Evolutionary conservation across 2,113 vertebrate genomes (phyloP).

Genomic region (Syngnathus floridae): DNA sequence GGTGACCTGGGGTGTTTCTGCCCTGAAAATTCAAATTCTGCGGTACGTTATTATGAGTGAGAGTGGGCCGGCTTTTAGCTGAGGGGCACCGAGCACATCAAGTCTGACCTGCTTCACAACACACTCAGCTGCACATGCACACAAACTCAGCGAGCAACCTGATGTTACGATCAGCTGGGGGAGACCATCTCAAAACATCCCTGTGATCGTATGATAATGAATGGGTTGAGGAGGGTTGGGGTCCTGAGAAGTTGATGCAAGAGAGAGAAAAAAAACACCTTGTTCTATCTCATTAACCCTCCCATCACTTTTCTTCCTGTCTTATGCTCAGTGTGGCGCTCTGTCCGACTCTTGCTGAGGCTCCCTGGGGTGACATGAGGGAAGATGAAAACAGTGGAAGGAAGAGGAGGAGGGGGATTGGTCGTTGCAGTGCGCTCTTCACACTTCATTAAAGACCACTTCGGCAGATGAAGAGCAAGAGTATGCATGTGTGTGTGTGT

Average conservation of each 20-base stretch:
- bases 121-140: conserved; percentile 16
- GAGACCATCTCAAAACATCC: conserved; percentile 32
- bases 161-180: conserved; percentile 14
- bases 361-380: conserved; percentile 26
- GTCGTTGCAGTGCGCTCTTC: conserved; percentile 49
- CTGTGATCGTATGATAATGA: conserved; percentile 46
- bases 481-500: conserved; percentile 12
- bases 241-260: conserved; percentile 5
- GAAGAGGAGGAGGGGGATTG: conserved; percentile 20
- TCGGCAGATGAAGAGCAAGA: conserved; percentile 54
- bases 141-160: conserved; percentile 3
- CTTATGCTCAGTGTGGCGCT: conserved; percentile 4
- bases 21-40: conserved; percentile 38
- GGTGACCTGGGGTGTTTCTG: conserved; percentile 38
- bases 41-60: conserved; percentile 32
- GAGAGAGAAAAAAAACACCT: conserved; percentile 28
- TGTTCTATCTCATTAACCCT: conserved; percentile 54
- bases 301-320: conserved; percentile 23
- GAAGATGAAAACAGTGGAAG: conserved; percentile 36
- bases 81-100: conserved; percentile 30
- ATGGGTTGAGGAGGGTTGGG: too few relatives aligned
- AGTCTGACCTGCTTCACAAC: conserved; percentile 31
- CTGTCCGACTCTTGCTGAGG: conserved; percentile 23
- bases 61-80: conserved; percentile 35
- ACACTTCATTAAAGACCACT: conserved; percentile 67